A percentile compares a stretch with the other conserved stretches of the same genome.
These are phyloP conservation scores for Oreochromis tanganicae DNA, from an alignment of 2,113 vertebrate species.

Conservation along the genomic window DNA sequence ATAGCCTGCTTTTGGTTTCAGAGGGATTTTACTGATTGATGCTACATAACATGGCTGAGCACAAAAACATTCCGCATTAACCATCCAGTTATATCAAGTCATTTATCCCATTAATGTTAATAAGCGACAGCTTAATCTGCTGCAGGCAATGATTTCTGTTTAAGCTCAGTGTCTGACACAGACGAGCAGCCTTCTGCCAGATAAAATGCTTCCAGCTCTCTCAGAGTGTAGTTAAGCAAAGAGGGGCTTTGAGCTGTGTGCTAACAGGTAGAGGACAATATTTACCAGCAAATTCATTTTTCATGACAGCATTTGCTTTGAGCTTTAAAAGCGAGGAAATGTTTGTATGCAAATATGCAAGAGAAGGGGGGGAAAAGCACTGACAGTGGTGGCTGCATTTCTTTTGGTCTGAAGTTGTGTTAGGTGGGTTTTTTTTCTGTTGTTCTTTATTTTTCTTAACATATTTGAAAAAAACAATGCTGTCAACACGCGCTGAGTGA, in stretches of 20 bases:
- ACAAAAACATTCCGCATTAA: neutral
- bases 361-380: accelerated
- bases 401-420: neutral
- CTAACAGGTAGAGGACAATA: neutral
- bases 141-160: neutral
- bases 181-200: neutral
- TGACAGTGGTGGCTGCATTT: neutral
- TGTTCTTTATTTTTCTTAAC: neutral
- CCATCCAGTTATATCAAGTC: neutral
- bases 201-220: neutral
- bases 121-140: neutral
- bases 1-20: neutral
- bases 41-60: neutral
- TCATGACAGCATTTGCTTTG: neutral
- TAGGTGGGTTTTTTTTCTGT: neutral
- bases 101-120: neutral
- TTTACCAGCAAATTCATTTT: neutral
- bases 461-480: neutral
- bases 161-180: neutral
- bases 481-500: neutral
- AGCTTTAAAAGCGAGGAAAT: neutral
- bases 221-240: neutral
- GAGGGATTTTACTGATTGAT: neutral
- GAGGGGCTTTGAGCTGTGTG: neutral
- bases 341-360: neutral